Conservation (phyloP, 2,797 vertebrate species). For the Neosilurus mollespiculum region DNA sequence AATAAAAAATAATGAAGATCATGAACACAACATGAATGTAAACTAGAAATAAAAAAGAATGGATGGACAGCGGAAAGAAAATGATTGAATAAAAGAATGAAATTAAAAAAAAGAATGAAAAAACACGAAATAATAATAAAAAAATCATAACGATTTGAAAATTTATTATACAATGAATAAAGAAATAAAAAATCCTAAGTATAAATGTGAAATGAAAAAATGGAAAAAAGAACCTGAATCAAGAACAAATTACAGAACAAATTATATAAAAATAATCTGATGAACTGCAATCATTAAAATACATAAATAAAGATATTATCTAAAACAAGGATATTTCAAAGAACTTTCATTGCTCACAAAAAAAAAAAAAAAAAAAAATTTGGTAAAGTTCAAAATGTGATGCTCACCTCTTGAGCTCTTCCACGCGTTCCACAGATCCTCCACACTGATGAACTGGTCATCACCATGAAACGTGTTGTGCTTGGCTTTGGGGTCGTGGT, state of each 20-base stretch:
- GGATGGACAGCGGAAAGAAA: not conserved
- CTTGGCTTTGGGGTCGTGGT: conserved; percentile 95
- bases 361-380: not conserved
- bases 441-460: conserved; percentile 97
- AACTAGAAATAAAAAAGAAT: not conserved
- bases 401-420: conserved; percentile 89
- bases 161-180: not conserved
- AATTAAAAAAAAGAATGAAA: not conserved
- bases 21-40: no score
- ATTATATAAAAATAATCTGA: not conserved
- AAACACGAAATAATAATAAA: no score
- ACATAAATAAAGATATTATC: not conserved
- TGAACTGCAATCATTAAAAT: not conserved
- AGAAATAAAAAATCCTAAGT: not conserved
- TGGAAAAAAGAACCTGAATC: not conserved
- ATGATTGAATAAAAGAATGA: not conserved
- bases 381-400: not conserved
- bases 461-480: conserved; percentile 97
- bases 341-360: not conserved
- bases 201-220: not conserved
- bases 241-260: not conserved
- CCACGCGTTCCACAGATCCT: conserved; percentile 96
- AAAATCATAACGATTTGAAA: not conserved
- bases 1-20: not conserved
- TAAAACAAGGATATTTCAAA: not conserved